Evolutionary conservation across 1,140 invertebrate genomes (phyloP), one percentile per base, ranked within the genome.

Genomic region (Drosophila sturtevanti): DNA sequence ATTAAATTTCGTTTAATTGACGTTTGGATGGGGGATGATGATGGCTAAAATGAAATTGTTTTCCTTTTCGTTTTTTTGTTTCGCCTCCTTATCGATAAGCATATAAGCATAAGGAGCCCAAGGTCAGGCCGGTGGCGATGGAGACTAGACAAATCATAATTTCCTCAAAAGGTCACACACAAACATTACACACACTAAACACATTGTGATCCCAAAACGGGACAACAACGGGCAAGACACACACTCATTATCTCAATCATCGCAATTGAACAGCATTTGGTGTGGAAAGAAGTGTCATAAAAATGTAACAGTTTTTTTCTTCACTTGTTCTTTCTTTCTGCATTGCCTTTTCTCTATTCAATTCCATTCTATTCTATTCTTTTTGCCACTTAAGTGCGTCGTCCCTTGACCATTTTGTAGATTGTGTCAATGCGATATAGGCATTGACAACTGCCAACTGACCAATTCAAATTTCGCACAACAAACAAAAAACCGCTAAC

Each of bases 181-280:
- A 58, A 31, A 81, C 61, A 75, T 34, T 54, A 63, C 38, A 58
- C 37, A 81, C 61, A 75, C 38, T 16, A 51, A n/a, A 16, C 60
- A 68, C 77, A 69, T 77, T 38, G 11, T 35, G 78, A 68, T 68
- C 66, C 71, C 71, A 56, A 87, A 76, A 79, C 59, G 37, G 68
- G 79, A 48, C 41, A 21, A 48, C 41, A 48, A 16, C 14, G 7
- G 41, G 21, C 41, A 48, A 1, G 9, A 18, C n/a, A 48, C 41
- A 61, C 79, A 80, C 84, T 87, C 84, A 89, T 89, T 89, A 89
- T 89, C 85, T 68, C 77, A 87, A 87, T 87, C 80, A 89, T 87
- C 79, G 54, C 84, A 87, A 89, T 74, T 72, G 76, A 72, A 89
- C 76, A 89, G 58, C 75, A 82, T 84, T 89, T 80, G 82, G 79